Base-by-base conservation (phyloP, 2,113 vertebrate species). In the Amazona vittata region DNA sequence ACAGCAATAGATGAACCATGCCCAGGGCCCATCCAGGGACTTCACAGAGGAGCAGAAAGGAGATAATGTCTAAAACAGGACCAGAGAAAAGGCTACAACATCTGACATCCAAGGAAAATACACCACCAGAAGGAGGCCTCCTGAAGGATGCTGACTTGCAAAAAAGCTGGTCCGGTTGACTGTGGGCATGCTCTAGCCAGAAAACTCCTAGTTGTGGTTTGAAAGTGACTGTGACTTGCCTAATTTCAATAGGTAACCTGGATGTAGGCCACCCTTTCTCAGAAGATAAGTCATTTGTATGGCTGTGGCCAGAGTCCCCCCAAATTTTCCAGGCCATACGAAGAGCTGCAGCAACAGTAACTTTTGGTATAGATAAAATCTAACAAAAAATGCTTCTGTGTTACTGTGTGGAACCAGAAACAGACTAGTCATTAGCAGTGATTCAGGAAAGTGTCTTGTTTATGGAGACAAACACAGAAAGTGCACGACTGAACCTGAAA, bases 41-140 rank as follows among this genome's bases (percentile, higher is more conserved):
- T 52, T 29, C 25, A 35, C 3, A 77, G 19, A 50, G 25, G 26
- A 76, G 19, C 16, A 65, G 49, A 77, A 64, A 65, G 21, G 31
- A 70, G 13, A 59, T n/a, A 29, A 25, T 70, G 44, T 4, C 33
- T 21, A 29, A 77, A 29, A 65, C 12, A 77, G 24, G 37, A 65
- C 5, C 2, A 41, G 24, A 83, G 33, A 35, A 5, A 52, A 59
- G 24, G 8, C 57, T 71, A 52, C 5, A 50, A 26, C 1, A 6
- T 50, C 15, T 57, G 76, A 65, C 1, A 10, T 50, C 19, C 64
- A 70, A 52, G 57, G 26, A 69, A 63, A 19, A 82, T 18, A 39
- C 10, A 24, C 12, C 0, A 2, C 4, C 31, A 50, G 19, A 70
- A 18, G 21, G 12, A 35, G 25, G 5, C 14, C 10, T 49, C 9